A percentile compares a stretch with the other conserved stretches of the same genome.
Evolutionary conservation across 2,888 invertebrate genomes (phyloP).

Genomic region (Drosophila flavopinicola): DNA sequence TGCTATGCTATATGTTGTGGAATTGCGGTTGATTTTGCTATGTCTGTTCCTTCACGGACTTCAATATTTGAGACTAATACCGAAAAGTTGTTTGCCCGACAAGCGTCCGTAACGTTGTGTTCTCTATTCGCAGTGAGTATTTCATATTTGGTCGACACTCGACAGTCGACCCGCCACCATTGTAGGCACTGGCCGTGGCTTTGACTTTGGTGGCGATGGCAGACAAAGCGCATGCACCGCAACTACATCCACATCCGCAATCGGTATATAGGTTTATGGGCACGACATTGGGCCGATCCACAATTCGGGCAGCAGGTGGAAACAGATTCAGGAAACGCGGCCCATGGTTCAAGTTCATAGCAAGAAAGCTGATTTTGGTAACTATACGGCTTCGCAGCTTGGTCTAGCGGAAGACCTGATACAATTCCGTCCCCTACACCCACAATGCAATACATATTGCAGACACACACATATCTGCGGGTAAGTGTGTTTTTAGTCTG

Average conservation of each 20-base stretch:
- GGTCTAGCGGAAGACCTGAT: constrained; percentile 43
- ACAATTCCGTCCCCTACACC: constrained; percentile 19
- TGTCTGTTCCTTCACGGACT: background rate
- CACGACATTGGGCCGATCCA: constrained; percentile 43
- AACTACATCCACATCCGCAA: constrained; percentile 4
- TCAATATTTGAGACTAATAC: constrained; percentile 3
- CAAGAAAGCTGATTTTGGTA: constrained; percentile 62
- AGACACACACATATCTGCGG: background rate
- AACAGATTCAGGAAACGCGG: constrained; percentile 61
- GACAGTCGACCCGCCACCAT: constrained; percentile 4
- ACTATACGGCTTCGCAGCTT: constrained; percentile 50
- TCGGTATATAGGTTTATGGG: constrained; percentile 17
- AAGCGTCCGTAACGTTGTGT: constrained; percentile 57
- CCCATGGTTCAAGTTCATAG: constrained; percentile 47
- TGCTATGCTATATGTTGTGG: background rate
- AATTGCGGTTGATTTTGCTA: background rate
- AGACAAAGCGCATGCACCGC: constrained; percentile 45
- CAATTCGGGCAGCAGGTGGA: constrained; percentile 49
- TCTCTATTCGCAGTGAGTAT: constrained; percentile 30
- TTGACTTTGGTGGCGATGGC: constrained; percentile 46
- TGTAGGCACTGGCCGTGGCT: constrained; percentile 45
- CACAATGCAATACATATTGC: constrained; percentile 9
- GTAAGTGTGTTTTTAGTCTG: constrained; percentile 25
- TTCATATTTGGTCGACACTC: constrained; percentile 42
- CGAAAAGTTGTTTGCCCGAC: constrained; percentile 51